Evolutionary conservation across 2,113 vertebrate genomes (phyloP).

Genomic region (Gobiocypris rarus): DNA sequence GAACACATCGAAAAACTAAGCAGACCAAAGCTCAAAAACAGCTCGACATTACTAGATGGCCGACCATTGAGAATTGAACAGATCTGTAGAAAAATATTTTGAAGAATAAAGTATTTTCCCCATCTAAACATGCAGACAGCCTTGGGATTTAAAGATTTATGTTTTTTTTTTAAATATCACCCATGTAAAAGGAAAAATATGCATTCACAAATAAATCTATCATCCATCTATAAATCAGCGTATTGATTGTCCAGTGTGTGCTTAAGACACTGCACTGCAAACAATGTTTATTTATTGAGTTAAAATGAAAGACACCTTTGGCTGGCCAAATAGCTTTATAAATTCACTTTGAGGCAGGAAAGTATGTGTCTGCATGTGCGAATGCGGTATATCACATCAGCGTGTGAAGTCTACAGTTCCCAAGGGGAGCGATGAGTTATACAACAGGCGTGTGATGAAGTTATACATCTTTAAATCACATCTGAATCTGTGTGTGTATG

Average conservation of each 20-base stretch:
- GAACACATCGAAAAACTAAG: too few species aligned
- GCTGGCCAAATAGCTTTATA: conserved; percentile 20
- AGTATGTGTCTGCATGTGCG: conserved; percentile 17
- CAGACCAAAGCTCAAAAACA: too few species aligned
- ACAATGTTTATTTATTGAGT: conserved; percentile 30
- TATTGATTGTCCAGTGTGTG: conserved; percentile 13
- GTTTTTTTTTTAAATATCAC: too few species aligned
- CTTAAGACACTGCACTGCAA: neutral
- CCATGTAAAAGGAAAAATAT: neutral
- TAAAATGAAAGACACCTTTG: conserved; percentile 21
- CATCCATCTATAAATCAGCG: conserved; percentile 4
- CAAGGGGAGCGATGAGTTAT: conserved; percentile 24
- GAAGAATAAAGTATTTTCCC: too few species aligned
- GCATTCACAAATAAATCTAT: neutral
- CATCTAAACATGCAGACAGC: neutral
- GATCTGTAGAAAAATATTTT: too few species aligned
- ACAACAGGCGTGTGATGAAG: conserved; percentile 32
- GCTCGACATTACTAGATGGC: too few species aligned
- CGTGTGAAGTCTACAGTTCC: conserved; percentile 6
- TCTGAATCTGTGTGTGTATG: conserved; percentile 30
- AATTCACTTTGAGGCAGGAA: conserved; percentile 34
- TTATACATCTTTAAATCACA: conserved; percentile 44
- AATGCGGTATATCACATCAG: conserved; percentile 28
- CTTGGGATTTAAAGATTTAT: neutral
- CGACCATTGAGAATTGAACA: too few species aligned